Percentiles rank a stretch among this genome's conserved stretches.
Conservation (phyloP, 1,140 invertebrate genomes). For the Trichoplusia ni region DNA sequence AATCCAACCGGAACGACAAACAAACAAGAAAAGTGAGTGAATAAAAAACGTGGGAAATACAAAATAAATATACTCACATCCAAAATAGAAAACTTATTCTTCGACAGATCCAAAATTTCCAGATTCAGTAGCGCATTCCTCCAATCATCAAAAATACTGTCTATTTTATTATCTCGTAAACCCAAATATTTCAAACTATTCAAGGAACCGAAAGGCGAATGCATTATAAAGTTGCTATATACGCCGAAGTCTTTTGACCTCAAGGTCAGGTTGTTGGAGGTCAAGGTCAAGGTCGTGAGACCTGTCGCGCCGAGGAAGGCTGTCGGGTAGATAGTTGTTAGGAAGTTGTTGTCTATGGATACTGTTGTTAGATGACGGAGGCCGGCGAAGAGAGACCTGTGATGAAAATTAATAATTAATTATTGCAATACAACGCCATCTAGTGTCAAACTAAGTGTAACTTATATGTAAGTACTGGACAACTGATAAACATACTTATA, state of each 20-base stretch:
- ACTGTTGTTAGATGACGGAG: constrained; percentile 30
- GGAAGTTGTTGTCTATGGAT: constrained; percentile 40
- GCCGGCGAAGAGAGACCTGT: constrained; percentile 42
- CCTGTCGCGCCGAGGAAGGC: constrained; percentile 33
- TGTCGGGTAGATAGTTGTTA: constrained; percentile 35
- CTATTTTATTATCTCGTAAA: constrained; percentile 47
- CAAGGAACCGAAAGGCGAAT: constrained; percentile 35
- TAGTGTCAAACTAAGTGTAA: background rate
- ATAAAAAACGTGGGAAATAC: no score
- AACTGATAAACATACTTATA: no score
- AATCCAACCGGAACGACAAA: no score
- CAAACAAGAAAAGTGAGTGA: no score
- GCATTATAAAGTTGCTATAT: background rate
- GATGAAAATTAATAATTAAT: background rate
- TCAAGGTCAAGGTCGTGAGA: background rate
- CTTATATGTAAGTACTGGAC: no score
- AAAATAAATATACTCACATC: constrained; percentile 33
- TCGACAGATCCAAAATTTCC: constrained; percentile 37
- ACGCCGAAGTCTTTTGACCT: background rate
- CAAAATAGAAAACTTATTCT: constrained; percentile 32
- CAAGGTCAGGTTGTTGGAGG: background rate
- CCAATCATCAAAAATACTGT: constrained; percentile 47
- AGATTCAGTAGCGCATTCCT: constrained; percentile 29
- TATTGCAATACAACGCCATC: no score
- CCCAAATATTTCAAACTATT: constrained; percentile 35